Evolutionary conservation across 1,140 invertebrate genomes (phyloP).

Genomic region (Hermetia illucens): DNA sequence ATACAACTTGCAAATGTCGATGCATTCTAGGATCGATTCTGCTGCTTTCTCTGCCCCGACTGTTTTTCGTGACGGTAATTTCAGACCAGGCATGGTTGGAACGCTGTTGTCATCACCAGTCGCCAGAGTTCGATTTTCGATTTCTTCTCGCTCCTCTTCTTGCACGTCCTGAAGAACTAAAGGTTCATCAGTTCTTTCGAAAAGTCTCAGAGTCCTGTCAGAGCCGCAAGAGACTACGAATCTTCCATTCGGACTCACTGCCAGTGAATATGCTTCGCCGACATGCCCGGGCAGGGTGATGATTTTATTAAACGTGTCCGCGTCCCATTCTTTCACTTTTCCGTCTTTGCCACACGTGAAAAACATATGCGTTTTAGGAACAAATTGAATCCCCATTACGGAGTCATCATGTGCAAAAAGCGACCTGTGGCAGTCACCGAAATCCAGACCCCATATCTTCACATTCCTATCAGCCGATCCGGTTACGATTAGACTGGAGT

Average conservation of each 20-base stretch:
- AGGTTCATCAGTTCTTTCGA: conserved; percentile 74
- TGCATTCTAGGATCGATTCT: conserved; percentile 76
- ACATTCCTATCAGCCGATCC: conserved; percentile 91
- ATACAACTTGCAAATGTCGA: conserved; percentile 63
- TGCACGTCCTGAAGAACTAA: conserved; percentile 84
- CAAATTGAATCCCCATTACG: conserved; percentile 75
- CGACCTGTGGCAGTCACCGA: conserved; percentile 88
- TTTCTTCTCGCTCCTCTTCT: conserved; percentile 65
- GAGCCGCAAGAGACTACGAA: conserved; percentile 71
- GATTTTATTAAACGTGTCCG: conserved; percentile 82
- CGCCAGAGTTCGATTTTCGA: conserved; percentile 52
- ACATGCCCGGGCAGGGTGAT: conserved; percentile 75
- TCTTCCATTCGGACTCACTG: conserved; percentile 67
- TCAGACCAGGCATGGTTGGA: conserved; percentile 54
- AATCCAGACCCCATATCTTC: conserved; percentile 97
- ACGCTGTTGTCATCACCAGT: conserved; percentile 54
- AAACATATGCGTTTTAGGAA: conserved; percentile 83
- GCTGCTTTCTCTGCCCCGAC: conserved; percentile 81
- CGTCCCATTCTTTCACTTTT: conserved; percentile 94
- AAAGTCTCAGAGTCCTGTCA: conserved; percentile 79
- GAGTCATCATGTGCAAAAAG: conserved; percentile 90
- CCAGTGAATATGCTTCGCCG: conserved; percentile 60
- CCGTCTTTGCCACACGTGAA: conserved; percentile 90
- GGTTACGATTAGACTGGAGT: conserved; percentile 79
- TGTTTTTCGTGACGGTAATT: conserved; percentile 77